Conservation (phyloP, 2,113 vertebrate genomes). For the Hippopotamus amphibius region DNA sequence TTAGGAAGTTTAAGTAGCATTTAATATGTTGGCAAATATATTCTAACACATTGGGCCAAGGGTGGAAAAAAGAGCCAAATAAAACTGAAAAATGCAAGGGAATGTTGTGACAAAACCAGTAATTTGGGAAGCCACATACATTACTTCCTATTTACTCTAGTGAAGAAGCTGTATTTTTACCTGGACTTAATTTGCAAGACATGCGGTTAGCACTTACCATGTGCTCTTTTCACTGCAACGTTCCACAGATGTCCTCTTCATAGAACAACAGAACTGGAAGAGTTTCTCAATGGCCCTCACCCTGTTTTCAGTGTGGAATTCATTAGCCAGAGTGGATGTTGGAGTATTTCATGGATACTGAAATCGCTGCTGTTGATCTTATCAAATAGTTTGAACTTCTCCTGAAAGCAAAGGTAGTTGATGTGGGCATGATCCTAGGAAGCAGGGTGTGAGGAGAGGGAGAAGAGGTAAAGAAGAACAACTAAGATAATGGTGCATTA, state of each 20-base stretch:
- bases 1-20: slow-evolving; percentile 80
- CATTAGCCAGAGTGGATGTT: neutral
- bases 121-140: neutral
- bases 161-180: slow-evolving; percentile 37
- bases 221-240: neutral
- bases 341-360: neutral
- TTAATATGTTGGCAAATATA: slow-evolving; percentile 70
- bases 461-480: neutral
- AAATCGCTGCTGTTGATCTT: neutral
- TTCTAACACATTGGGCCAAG: slow-evolving; percentile 54
- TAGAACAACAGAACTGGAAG: neutral
- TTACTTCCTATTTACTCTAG: neutral
- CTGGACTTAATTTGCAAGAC: slow-evolving; percentile 3
- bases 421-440: neutral
- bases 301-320: neutral
- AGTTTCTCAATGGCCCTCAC: neutral
- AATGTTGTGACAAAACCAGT: slow-evolving; percentile 65
- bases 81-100: slow-evolving; percentile 34
- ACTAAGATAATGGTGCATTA: neutral
- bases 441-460: neutral
- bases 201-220: neutral
- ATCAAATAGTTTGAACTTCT: neutral
- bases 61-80: slow-evolving; percentile 35
- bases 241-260: neutral
- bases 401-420: neutral